Evolutionary conservation across 2,888 invertebrate genomes (phyloP).

Genomic region (Serrognathus titanus): DNA sequence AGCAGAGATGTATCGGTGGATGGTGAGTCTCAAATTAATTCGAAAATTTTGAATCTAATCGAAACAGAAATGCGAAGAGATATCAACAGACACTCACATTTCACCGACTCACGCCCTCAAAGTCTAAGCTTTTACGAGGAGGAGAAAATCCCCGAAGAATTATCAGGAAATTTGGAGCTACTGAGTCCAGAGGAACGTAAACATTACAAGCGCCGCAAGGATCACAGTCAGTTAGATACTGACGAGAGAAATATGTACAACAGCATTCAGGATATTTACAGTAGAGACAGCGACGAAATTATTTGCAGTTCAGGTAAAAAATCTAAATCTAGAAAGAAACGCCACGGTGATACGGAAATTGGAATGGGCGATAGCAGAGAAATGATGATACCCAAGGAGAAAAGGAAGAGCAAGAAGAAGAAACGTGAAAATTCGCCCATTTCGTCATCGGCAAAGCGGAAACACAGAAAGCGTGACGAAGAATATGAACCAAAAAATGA

Average conservation of each 20-base stretch:
- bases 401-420: slow-evolving; percentile 47
- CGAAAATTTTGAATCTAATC: slow-evolving; percentile 46
- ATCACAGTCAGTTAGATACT: slow-evolving; percentile 42
- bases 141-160: slow-evolving; percentile 47
- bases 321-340: slow-evolving; percentile 46
- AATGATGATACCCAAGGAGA: slow-evolving; percentile 50
- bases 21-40: slow-evolving; percentile 57
- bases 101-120: slow-evolving; percentile 48
- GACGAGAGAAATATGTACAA: slow-evolving; percentile 47
- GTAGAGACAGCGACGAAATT: slow-evolving; percentile 41
- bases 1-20: slow-evolving; percentile 54
- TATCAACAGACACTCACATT: slow-evolving; percentile 46
- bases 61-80: slow-evolving; percentile 48
- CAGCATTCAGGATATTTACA: slow-evolving; percentile 44
- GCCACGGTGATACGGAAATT: slow-evolving; percentile 32
- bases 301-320: slow-evolving; percentile 39
- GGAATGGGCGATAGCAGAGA: slow-evolving; percentile 45
- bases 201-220: slow-evolving; percentile 44
- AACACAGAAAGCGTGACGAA: slow-evolving; percentile 44
- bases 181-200: slow-evolving; percentile 48
- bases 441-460: slow-evolving; percentile 37
- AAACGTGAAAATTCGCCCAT: slow-evolving; percentile 40
- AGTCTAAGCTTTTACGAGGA: slow-evolving; percentile 50
- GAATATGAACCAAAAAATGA: slow-evolving; percentile 45
- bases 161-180: slow-evolving; percentile 47